These are phyloP conservation scores for Mamestra configurata DNA, from an alignment of 1,140 invertebrate genomes.

Conservation along the genomic window DNA sequence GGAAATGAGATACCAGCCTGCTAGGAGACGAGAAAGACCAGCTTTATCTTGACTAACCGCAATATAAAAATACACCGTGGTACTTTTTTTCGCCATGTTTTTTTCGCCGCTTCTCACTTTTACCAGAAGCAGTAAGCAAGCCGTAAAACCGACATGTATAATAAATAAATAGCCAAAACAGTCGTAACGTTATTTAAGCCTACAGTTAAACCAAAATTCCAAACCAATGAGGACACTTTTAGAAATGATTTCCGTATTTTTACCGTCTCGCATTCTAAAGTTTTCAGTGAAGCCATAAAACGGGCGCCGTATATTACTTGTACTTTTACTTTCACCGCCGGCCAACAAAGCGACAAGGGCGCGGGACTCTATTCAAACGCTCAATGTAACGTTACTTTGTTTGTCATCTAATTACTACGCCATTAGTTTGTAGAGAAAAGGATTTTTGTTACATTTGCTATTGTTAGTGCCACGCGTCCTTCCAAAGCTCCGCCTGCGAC, in stretches of 20 bases:
- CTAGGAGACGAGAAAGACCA: not conserved
- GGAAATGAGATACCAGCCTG: not conserved
- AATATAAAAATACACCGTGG: not conserved
- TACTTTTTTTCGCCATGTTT: not conserved
- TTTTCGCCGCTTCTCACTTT: too few relatives aligned
- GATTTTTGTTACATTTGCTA: constrained; percentile 45
- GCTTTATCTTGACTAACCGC: not conserved
- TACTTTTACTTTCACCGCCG: constrained; percentile 48
- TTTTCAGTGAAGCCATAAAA: constrained; percentile 26
- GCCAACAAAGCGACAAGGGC: constrained; percentile 42
- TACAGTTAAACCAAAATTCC: constrained; percentile 16
- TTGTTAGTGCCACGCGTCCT: constrained; percentile 42
- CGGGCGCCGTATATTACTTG: constrained; percentile 27
- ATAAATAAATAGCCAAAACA: not conserved
- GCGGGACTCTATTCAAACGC: constrained; percentile 37
- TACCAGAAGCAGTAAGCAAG: not conserved
- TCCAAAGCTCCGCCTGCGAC: constrained; percentile 28
- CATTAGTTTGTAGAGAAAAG: constrained; percentile 46
- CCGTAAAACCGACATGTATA: not conserved
- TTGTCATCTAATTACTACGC: constrained; percentile 44
- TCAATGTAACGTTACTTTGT: constrained; percentile 50
- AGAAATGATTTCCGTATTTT: constrained; percentile 2
- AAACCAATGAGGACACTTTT: constrained; percentile 17
- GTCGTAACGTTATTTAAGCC: not conserved
- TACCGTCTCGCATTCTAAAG: not conserved